Evolutionary conservation across 2,888 invertebrate species (phyloP).

Genomic region (Mayetiola destructor): DNA sequence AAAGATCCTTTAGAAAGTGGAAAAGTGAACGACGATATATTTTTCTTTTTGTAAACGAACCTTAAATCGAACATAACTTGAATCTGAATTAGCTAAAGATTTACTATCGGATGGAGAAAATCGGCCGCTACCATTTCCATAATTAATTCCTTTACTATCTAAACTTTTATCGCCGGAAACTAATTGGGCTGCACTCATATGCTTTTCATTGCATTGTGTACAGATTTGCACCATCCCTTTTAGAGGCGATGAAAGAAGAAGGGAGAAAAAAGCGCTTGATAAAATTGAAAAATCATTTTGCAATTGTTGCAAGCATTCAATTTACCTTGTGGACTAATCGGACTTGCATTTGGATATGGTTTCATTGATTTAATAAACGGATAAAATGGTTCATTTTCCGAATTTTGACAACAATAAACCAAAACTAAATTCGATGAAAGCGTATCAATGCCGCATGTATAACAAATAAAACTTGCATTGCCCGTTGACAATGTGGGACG

Average conservation of each 20-base stretch:
- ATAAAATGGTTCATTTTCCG: constrained; percentile 77
- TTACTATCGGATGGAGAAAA: constrained; percentile 32
- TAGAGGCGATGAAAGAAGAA: not conserved
- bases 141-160: constrained; percentile 16
- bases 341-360: constrained; percentile 71
- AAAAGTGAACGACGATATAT: not conserved
- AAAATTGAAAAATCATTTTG: not conserved
- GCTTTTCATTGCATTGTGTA: constrained; percentile 68
- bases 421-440: constrained; percentile 66
- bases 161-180: constrained; percentile 19
- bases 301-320: not conserved
- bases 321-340: constrained; percentile 72
- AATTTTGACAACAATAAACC: constrained; percentile 71
- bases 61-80: constrained; percentile 34
- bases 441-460: constrained; percentile 72
- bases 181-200: constrained; percentile 37
- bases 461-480: constrained; percentile 69
- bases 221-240: constrained; percentile 72
- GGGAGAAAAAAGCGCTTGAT: not conserved
- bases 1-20: not conserved
- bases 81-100: constrained; percentile 32
- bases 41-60: constrained; percentile 26
- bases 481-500: constrained; percentile 50
- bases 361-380: constrained; percentile 72
- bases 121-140: constrained; percentile 21